A percentile compares a stretch with the other conserved stretches of the same genome.
Evolutionary conservation across 2,797 vertebrate genomes (phyloP).

Genomic region (Malurus leucopterus): DNA sequence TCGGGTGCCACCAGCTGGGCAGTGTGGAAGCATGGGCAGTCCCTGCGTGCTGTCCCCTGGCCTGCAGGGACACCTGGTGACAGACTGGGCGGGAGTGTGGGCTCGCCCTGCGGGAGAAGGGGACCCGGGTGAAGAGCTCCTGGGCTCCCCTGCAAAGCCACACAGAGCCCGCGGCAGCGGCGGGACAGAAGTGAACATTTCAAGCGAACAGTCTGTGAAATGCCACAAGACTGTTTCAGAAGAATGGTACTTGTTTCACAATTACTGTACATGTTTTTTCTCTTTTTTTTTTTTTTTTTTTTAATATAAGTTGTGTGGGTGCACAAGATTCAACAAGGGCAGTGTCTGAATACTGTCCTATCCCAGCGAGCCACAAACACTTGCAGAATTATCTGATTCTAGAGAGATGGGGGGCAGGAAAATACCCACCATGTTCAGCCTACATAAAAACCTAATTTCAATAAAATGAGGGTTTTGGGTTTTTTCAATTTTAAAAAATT

Average conservation of each 20-base stretch:
- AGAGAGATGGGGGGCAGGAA: fast-evolving
- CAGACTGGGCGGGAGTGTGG: neutral
- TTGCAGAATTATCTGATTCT: neutral
- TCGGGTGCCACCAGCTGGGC: neutral
- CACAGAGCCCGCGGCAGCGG: neutral
- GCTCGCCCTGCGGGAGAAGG: fast-evolving
- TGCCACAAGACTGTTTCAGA: fast-evolving
- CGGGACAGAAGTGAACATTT: fast-evolving
- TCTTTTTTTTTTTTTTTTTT: neutral
- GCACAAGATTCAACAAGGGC: neutral
- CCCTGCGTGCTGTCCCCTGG: neutral
- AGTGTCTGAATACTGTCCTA: neutral
- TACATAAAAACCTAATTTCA: neutral
- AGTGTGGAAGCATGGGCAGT: neutral
- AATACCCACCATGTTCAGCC: neutral
- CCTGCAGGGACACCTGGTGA: neutral
- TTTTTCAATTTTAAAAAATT: neutral
- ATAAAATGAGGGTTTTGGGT: fast-evolving
- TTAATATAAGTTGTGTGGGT: neutral
- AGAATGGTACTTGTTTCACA: fast-evolving
- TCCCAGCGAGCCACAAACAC: neutral
- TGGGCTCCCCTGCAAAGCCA: neutral
- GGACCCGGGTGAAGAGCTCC: too few species aligned
- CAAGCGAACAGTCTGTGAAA: fast-evolving
- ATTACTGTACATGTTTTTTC: neutral